Percentiles rank a stretch among this genome's conserved stretches.
phyloP scores from a whole-genome alignment of 2,113 vertebrate genomes.

The Ptychochromis oligacanthus region DNA sequence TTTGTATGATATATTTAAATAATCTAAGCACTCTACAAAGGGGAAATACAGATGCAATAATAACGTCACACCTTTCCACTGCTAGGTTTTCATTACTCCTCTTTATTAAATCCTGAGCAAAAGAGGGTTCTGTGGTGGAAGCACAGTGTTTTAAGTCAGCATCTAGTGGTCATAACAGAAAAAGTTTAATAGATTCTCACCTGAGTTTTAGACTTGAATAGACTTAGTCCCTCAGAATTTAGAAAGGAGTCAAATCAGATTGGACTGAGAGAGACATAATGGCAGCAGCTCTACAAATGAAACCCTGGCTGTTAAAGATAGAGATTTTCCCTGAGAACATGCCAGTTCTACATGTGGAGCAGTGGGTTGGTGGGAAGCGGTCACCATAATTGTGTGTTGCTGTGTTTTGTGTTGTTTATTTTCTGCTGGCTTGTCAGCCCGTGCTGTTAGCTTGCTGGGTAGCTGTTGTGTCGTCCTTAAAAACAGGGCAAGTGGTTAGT shows the following conservation, averaged over 20 bases:
- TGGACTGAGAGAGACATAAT: background rate
- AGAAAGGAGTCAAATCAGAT: background rate
- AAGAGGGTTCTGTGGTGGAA: background rate
- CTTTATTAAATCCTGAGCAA: background rate
- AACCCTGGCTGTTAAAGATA: background rate
- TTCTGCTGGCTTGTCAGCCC: conserved; percentile 25
- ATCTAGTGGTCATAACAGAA: conserved; percentile 6
- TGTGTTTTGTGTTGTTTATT: conserved; percentile 27
- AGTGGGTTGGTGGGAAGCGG: background rate
- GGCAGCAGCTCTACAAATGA: background rate
- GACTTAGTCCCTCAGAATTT: background rate
- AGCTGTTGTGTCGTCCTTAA: conserved; percentile 29
- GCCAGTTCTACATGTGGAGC: conserved; percentile 3
- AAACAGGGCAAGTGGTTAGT: background rate
- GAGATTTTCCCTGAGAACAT: background rate
- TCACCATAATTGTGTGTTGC: conserved; percentile 21
- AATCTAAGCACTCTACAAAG: no score
- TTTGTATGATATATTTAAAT: no score
- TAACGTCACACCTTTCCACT: background rate
- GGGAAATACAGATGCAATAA: no score
- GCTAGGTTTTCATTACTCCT: background rate
- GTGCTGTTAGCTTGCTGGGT: conserved; percentile 13
- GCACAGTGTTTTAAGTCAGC: background rate
- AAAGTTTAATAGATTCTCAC: background rate
- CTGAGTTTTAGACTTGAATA: background rate